These are phyloP conservation scores for Psophia crepitans DNA, from an alignment of 2,113 vertebrate species.

Conservation along the genomic window DNA sequence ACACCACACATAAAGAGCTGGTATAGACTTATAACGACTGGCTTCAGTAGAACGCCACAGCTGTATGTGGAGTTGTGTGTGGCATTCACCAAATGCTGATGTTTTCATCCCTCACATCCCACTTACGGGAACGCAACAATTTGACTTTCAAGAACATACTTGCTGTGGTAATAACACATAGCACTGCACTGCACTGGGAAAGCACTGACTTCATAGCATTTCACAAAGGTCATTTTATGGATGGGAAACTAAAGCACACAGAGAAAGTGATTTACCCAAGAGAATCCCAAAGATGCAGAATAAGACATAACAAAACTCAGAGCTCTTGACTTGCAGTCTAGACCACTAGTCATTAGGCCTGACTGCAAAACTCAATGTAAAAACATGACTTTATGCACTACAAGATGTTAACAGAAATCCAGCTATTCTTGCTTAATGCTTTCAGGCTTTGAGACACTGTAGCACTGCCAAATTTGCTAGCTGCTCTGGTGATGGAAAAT, in stretches of 20 bases:
- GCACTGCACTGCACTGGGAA: not conserved
- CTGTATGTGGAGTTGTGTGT: not conserved
- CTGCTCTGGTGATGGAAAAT: not conserved
- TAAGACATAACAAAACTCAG: not conserved
- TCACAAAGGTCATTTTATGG: not conserved
- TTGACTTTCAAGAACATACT: not conserved
- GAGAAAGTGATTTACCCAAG: not conserved
- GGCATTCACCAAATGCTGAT: not conserved
- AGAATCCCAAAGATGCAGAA: not conserved
- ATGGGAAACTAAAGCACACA: not conserved
- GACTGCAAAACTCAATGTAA: not conserved
- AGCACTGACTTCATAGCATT: not conserved
- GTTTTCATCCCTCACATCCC: not conserved
- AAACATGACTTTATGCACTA: not conserved
- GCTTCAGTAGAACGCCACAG: not conserved
- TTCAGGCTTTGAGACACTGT: not conserved
- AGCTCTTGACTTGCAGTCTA: not conserved
- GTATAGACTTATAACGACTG: not conserved
- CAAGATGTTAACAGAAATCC: not conserved
- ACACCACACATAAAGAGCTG: not conserved
- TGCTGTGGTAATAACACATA: not conserved
- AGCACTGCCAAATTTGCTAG: not conserved
- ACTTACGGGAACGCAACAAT: not conserved
- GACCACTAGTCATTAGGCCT: not conserved
- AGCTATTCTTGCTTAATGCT: not conserved